These are phyloP conservation scores for Betta splendens DNA, from an alignment of 2,797 vertebrate species.

Conservation along the genomic window DNA sequence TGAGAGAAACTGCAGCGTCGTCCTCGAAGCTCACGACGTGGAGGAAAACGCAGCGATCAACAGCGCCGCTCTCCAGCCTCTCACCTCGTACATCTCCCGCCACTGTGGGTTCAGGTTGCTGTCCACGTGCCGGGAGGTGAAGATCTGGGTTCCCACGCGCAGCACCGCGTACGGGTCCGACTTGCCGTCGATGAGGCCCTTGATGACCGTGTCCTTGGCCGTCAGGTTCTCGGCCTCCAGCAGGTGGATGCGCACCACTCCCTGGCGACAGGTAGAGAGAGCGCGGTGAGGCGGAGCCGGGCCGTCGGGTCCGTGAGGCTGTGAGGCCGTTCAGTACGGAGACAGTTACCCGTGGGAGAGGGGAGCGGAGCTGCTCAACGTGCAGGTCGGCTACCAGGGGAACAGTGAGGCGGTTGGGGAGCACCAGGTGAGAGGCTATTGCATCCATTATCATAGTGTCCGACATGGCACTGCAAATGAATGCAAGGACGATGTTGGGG, in stretches of 20 bases:
- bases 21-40: slow-evolving; percentile 13
- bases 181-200: slow-evolving; percentile 90
- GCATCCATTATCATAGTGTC: slow-evolving; percentile 96
- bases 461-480: slow-evolving; percentile 87
- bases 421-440: slow-evolving; percentile 91
- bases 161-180: slow-evolving; percentile 92
- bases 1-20: slow-evolving; percentile 3
- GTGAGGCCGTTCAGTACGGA: slow-evolving; percentile 41
- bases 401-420: slow-evolving; percentile 92
- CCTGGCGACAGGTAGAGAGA: no score
- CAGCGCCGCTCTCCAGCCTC: no score
- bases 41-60: no score
- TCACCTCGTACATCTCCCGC: slow-evolving; percentile 94
- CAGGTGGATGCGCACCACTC: slow-evolving; percentile 91
- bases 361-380: slow-evolving; percentile 90
- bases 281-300: no score
- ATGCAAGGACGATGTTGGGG: slow-evolving; percentile 65
- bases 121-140: slow-evolving; percentile 89
- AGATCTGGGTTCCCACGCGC: slow-evolving; percentile 91
- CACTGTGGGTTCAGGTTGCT: slow-evolving; percentile 91
- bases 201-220: slow-evolving; percentile 91
- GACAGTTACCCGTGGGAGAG: slow-evolving; percentile 90
- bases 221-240: slow-evolving; percentile 86
- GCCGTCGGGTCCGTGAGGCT: slow-evolving; percentile 30
- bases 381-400: slow-evolving; percentile 90